Percentiles rank a stretch among this genome's conserved stretches.
Conservation (phyloP, 2,797 vertebrate species). For the Danio jaintianensis region DNA sequence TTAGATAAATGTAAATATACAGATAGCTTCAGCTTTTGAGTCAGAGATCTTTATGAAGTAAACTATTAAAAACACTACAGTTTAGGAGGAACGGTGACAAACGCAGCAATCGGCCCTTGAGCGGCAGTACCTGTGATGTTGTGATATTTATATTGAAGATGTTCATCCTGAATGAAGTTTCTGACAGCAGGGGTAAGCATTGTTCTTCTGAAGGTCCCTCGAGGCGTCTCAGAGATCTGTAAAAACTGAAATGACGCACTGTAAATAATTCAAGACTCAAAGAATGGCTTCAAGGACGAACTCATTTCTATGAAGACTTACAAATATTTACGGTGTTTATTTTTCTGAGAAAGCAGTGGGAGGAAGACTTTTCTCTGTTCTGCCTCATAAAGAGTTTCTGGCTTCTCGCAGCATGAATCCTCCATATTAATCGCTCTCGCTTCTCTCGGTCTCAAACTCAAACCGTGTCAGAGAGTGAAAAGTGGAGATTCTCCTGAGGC, state of each 20-base stretch:
- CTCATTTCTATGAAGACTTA: constrained; percentile 17
- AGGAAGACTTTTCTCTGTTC: constrained; percentile 17
- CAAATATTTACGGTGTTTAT: constrained; percentile 33
- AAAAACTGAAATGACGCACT: neutral
- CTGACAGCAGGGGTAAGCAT: neutral
- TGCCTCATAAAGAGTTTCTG: constrained; percentile 32
- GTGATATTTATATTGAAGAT: too few species aligned
- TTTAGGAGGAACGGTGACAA: neutral
- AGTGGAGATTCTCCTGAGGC: too few species aligned
- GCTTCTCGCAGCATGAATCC: neutral
- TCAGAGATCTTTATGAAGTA: too few species aligned
- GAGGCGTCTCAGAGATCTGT: constrained; percentile 27
- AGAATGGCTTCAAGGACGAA: constrained; percentile 47
- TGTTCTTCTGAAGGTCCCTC: constrained; percentile 31
- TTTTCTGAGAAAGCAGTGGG: constrained; percentile 14
- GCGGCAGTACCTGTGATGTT: neutral
- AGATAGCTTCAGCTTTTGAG: too few species aligned
- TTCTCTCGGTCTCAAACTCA: neutral
- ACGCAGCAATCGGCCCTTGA: neutral
- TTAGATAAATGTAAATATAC: too few species aligned
- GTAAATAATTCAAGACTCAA: constrained; percentile 48
- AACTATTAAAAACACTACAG: neutral
- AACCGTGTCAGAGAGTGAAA: too few species aligned
- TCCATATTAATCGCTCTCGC: constrained; percentile 8
- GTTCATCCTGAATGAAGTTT: neutral